Evolutionary conservation across 2,888 invertebrate species (phyloP).

Genomic region (Lasioglossum malachurum): DNA sequence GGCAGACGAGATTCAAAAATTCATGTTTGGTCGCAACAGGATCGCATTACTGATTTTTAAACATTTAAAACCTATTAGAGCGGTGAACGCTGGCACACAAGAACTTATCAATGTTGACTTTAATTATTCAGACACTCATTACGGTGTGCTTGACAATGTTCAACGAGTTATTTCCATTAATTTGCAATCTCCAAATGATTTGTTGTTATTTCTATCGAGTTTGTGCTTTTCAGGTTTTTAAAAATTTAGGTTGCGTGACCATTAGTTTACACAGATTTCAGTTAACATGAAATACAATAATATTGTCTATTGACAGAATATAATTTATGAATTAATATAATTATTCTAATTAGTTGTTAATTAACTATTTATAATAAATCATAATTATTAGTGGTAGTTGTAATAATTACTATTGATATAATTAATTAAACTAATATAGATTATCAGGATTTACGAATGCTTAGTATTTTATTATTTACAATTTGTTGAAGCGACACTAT

Average conservation of each 20-base stretch:
- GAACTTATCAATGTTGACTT: not conserved
- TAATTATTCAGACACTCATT: not conserved
- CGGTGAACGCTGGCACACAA: not conserved
- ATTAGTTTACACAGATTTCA: not conserved
- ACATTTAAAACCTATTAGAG: not conserved
- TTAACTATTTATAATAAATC: not conserved
- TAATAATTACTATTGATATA: not conserved
- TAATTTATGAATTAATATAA: not conserved
- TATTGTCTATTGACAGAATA: not conserved
- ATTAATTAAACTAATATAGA: not conserved
- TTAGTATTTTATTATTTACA: not conserved
- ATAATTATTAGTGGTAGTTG: not conserved
- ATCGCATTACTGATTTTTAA: not conserved
- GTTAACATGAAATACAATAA: not conserved
- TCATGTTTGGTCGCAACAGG: not conserved
- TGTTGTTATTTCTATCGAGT: not conserved
- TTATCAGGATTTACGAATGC: not conserved
- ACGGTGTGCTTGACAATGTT: no score
- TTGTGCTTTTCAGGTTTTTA: not conserved
- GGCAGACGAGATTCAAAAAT: not conserved
- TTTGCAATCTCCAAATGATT: not conserved
- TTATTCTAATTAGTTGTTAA: not conserved
- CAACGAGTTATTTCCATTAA: not conserved
- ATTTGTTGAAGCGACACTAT: no score
- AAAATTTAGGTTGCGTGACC: not conserved